Evolutionary conservation across 1,140 invertebrate genomes (phyloP).

Genomic region (Goniozus legneri): DNA sequence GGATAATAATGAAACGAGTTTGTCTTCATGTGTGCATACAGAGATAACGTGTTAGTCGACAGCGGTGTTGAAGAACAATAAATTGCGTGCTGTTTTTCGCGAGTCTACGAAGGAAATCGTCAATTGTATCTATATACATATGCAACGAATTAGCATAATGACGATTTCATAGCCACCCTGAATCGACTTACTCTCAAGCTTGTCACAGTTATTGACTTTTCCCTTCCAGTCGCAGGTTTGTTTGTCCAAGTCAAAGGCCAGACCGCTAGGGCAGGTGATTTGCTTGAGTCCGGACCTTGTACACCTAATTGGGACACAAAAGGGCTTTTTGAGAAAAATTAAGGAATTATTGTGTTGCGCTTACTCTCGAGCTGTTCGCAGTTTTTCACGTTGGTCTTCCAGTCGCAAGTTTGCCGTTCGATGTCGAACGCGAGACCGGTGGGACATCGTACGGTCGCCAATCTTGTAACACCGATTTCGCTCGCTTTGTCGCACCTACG

Average conservation of each 20-base stretch:
- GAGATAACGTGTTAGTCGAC: constrained; percentile 36
- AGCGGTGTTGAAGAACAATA: neutral
- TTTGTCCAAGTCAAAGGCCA: constrained; percentile 95
- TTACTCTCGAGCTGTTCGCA: constrained; percentile 91
- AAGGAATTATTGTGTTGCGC: constrained; percentile 40
- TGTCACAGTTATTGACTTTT: constrained; percentile 94
- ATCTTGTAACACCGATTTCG: constrained; percentile 77
- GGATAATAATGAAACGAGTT: too few relatives aligned
- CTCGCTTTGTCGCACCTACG: constrained; percentile 86
- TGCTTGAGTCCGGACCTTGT: constrained; percentile 89
- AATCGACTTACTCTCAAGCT: constrained; percentile 88
- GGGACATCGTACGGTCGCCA: constrained; percentile 84
- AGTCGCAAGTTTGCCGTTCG: constrained; percentile 91
- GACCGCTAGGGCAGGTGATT: constrained; percentile 90
- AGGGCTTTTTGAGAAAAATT: constrained; percentile 38
- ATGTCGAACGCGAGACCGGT: constrained; percentile 92
- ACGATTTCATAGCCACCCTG: constrained; percentile 30
- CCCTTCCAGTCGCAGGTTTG: constrained; percentile 97
- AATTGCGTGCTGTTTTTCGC: constrained; percentile 49
- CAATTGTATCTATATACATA: neutral
- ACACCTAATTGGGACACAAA: constrained; percentile 65
- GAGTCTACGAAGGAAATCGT: constrained; percentile 44
- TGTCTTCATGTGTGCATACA: constrained; percentile 15
- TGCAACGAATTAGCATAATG: too few relatives aligned
- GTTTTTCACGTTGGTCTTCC: constrained; percentile 94